These are phyloP conservation scores for Phocides pigmalion DNA, from an alignment of 1,140 invertebrate genomes.

Conservation along the genomic window DNA sequence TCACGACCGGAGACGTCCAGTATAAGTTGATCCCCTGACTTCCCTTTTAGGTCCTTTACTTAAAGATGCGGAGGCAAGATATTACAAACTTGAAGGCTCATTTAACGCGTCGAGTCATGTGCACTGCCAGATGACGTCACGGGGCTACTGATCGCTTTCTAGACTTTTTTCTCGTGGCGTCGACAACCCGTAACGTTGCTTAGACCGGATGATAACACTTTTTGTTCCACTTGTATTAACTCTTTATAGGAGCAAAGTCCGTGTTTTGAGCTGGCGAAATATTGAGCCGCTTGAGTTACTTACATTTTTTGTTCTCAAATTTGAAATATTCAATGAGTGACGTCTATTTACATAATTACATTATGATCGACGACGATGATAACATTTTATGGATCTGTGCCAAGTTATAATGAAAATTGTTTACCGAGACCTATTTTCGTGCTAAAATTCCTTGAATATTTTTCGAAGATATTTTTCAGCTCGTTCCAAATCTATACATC, in stretches of 20 bases:
- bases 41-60: conserved; percentile 1
- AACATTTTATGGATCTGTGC: conserved; percentile 3
- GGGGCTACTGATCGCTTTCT: conserved; percentile 40
- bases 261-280: conserved; percentile 4
- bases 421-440: not conserved
- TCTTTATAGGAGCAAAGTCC: conserved; percentile 16
- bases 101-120: conserved; percentile 36
- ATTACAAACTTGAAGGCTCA: conserved; percentile 26
- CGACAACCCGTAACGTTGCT: conserved; percentile 33
- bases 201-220: conserved; percentile 47
- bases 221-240: conserved; percentile 38
- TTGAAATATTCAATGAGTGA: not conserved
- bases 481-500: too few species aligned
- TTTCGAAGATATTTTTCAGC: too few species aligned
- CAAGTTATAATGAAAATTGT: conserved; percentile 5
- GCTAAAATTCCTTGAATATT: too few species aligned
- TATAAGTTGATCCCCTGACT: conserved; percentile 32
- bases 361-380: not conserved
- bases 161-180: conserved; percentile 41
- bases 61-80: conserved; percentile 13
- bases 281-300: not conserved
- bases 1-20: conserved; percentile 29
- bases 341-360: too few species aligned
- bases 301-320: not conserved
- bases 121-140: conserved; percentile 46